Percentiles rank a stretch among this genome's conserved stretches.
Conservation (phyloP, 2,888 invertebrate genomes). For the Perithous albicinctus region DNA sequence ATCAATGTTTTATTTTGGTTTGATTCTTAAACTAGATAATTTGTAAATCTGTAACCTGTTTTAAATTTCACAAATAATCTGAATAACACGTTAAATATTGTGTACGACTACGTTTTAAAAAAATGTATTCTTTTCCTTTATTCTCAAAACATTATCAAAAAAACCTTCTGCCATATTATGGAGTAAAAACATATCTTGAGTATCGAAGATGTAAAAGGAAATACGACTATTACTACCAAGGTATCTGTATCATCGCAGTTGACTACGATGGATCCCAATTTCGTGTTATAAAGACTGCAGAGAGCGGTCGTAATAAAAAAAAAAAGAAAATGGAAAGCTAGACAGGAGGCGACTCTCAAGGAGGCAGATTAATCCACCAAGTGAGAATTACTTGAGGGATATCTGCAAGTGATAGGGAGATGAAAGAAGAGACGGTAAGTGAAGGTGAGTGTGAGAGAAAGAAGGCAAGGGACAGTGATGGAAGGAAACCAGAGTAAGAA, state of each 20-base stretch:
- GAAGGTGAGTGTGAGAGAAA: constrained; percentile 55
- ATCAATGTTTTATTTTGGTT: too few species aligned
- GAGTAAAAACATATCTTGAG: too few species aligned
- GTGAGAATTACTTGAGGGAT: constrained; percentile 71
- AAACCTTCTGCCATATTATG: too few species aligned
- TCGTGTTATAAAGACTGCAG: background rate
- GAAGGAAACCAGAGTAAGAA: background rate
- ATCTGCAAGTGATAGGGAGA: constrained; percentile 63
- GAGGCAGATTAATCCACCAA: constrained; percentile 71
- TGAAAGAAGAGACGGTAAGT: constrained; percentile 61
- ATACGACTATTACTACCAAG: too few species aligned
- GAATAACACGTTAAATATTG: too few species aligned
- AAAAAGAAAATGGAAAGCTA: background rate
- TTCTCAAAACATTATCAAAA: too few species aligned
- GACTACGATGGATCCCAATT: background rate
- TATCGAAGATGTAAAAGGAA: too few species aligned
- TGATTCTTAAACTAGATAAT: too few species aligned
- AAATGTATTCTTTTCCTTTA: too few species aligned
- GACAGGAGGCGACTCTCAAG: background rate
- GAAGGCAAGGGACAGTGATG: background rate
- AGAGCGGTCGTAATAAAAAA: background rate
- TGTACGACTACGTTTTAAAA: too few species aligned
- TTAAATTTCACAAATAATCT: too few species aligned
- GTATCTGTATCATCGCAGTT: background rate
- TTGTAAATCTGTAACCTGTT: too few species aligned